Evolutionary conservation across 2,797 vertebrate species (phyloP).

Genomic region (Rachycentron canadum): DNA sequence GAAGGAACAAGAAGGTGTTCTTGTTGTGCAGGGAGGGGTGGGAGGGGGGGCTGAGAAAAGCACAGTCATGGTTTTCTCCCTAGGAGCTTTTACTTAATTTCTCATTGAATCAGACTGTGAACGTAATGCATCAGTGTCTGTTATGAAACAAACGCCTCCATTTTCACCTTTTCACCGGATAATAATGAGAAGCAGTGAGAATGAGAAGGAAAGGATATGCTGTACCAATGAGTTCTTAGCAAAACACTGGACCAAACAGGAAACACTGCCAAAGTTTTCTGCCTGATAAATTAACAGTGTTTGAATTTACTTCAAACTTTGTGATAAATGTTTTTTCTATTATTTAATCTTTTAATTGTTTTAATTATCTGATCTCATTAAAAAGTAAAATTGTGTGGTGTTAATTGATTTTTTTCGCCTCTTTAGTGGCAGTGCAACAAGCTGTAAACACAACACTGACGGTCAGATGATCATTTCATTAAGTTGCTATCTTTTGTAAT

Average conservation of each 20-base stretch:
- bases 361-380: neutral
- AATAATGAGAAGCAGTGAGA: neutral
- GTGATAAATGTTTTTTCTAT: neutral
- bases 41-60: neutral
- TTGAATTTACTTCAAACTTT: neutral
- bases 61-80: slow-evolving; percentile 12
- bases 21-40: too few species aligned
- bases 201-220: too few species aligned
- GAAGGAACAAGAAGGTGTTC: slow-evolving; percentile 21
- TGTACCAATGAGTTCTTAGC: too few species aligned
- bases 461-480: neutral
- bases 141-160: slow-evolving; percentile 6
- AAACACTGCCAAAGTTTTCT: neutral
- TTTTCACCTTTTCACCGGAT: neutral
- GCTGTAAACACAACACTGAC: neutral
- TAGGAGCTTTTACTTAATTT: slow-evolving; percentile 24
- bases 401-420: neutral
- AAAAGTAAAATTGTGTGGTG: neutral
- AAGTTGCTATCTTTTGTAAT: neutral
- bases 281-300: too few species aligned
- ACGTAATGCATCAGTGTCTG: neutral
- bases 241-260: neutral
- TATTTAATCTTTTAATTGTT: neutral
- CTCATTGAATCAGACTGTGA: neutral
- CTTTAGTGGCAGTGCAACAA: neutral